Conservation (phyloP, 2,888 invertebrate species). For the Opisthograptis luteolata region DNA sequence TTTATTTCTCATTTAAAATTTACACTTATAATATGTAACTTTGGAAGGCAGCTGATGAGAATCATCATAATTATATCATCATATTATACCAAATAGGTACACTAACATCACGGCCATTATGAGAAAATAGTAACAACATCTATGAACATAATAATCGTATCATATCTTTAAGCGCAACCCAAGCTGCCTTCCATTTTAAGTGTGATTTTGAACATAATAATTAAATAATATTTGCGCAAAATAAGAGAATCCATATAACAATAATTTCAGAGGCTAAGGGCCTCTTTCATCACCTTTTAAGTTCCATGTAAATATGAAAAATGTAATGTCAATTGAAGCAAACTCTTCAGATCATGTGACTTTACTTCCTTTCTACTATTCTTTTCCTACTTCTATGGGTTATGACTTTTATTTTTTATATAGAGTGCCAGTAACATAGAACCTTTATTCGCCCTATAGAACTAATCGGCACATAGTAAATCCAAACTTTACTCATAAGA, state of each 20-base stretch:
- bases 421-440: too few species aligned
- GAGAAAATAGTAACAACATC: slow-evolving; percentile 18
- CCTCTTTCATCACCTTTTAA: too few species aligned
- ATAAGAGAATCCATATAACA: slow-evolving; percentile 45
- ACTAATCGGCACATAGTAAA: too few species aligned
- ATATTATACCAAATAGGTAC: slow-evolving; percentile 23
- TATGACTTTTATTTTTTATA: too few species aligned
- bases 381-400: too few species aligned
- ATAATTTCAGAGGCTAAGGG: slow-evolving; percentile 41
- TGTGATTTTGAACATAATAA: slow-evolving; percentile 30
- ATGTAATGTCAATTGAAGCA: too few species aligned
- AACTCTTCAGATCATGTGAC: too few species aligned
- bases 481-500: too few species aligned
- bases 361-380: too few species aligned
- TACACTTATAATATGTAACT: slow-evolving; percentile 60
- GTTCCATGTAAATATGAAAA: too few species aligned
- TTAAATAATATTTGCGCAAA: slow-evolving; percentile 30
- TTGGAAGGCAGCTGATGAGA: slow-evolving; percentile 50
- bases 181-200: slow-evolving; percentile 30
- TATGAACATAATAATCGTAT: slow-evolving; percentile 6
- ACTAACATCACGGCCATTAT: slow-evolving; percentile 23
- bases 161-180: slow-evolving; percentile 14
- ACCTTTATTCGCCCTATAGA: too few species aligned
- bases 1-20: slow-evolving; percentile 55
- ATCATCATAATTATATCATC: slow-evolving; percentile 36